Base-by-base conservation (phyloP, 2,888 invertebrate genomes). In the Papilio protenor region DNA sequence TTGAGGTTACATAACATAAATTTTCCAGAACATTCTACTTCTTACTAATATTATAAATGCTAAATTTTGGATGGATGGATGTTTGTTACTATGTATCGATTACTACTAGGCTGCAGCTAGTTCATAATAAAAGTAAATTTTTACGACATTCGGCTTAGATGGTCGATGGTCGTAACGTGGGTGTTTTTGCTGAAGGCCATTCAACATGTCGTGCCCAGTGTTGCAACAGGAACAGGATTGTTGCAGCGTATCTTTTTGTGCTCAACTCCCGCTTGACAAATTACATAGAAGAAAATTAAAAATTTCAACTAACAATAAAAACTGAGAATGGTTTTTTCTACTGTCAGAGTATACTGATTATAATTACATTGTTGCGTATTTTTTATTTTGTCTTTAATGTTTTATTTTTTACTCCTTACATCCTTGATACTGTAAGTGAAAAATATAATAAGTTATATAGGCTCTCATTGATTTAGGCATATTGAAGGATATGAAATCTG, bases 231-330 rank as follows among this genome's bases (percentile, higher is more conserved):
- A 64, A 61, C 75, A 61, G 75, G 77, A 78, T 78, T 78, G 77
- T 78, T 78, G 70, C 71, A 78, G 71, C 69, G 74, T 64, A 12
- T 70, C 75, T 78, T 78, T 78, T 78, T 78, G 77, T 73, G 77
- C 33, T 55, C 73, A 45, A 59, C 59, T 77, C 59, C 74, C 82
- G 81, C 86, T 86, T 89, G 87, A 89, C 88, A 91, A 89, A 89
- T 89, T 86, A 87, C 87, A 83, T 84, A 84, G 83, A 83, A 84
- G 85, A 88, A 88, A 90, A 90, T 90, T 88, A 87, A 89, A 89
- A 88, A 85, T 86, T 84, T 80, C 83, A 81, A 84, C 77, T 75
- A 70, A 73, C 66, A 70, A 76, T 70, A 75, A 66, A 76, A 76
- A 77, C 73, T 71, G 23, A 71, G 70, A 23, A 23, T 49, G 16